phyloP scores from a whole-genome alignment of 2,113 vertebrate genomes.

The Diadophis punctatus region DNA sequence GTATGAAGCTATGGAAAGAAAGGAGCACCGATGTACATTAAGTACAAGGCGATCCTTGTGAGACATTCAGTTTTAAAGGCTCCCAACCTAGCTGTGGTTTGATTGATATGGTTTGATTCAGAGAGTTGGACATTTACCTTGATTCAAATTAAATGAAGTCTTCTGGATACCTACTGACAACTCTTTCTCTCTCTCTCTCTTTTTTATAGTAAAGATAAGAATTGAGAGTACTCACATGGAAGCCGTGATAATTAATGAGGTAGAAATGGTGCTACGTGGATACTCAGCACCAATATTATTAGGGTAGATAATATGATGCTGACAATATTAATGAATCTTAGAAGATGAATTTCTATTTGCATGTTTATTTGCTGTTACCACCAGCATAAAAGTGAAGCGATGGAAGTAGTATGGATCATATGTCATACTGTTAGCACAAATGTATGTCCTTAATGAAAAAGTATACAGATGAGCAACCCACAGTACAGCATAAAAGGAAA shows the following conservation, averaged over 20 bases:
- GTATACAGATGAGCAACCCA: slow-evolving; percentile 38
- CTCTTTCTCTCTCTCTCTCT: background rate
- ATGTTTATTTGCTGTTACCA: background rate
- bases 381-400: background rate
- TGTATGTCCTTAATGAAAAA: slow-evolving; percentile 45
- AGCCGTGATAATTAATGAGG: background rate
- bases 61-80: background rate
- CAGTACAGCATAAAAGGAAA: slow-evolving; percentile 48
- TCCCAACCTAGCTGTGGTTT: background rate
- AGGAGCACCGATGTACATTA: background rate
- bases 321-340: background rate
- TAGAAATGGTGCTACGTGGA: background rate
- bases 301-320: accelerated
- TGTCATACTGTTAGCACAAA: slow-evolving; percentile 22
- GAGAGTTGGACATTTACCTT: background rate
- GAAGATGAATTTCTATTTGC: background rate
- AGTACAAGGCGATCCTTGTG: background rate
- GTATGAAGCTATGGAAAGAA: background rate
- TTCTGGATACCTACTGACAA: background rate
- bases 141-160: background rate
- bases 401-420: slow-evolving; percentile 50
- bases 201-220: background rate
- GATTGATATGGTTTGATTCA: background rate
- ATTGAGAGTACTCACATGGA: background rate
- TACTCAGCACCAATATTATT: background rate